Evolutionary conservation across 2,888 invertebrate genomes (phyloP), one percentile per base, ranked within the genome.

Genomic region (Candidula unifasciata): DNA sequence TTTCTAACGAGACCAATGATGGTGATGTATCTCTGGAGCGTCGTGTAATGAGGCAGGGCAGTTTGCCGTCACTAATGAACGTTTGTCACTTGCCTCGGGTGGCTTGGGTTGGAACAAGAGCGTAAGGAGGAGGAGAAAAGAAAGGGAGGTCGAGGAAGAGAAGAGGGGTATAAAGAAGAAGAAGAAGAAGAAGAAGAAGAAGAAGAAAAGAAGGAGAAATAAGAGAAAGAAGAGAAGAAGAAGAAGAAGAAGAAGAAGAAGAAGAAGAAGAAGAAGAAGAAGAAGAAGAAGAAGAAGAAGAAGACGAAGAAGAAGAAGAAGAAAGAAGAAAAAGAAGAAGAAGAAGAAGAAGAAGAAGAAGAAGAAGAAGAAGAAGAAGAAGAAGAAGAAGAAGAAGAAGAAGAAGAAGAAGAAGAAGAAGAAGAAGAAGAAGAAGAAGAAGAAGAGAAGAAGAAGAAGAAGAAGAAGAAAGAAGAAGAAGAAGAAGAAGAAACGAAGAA

Each of bases 1-100:
- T n/a, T 13, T 44, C 13, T 73, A n/a, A 73, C 27, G 27, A 73
- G 73, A 44, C 73, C 37, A 73, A 44, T 73, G 52, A n/a, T 44
- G 73, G 13, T 44, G 44, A 6, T 44, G 44, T 73, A 44, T 73
- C 44, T 13, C 6, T 13, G 44, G 44, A 16, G 44, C 1, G 3
- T 16, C 10, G 10, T n/a, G 44, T 73, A 73, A 73, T 73, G 44
- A 16, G 71, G 24, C 52, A 10, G n/a, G 44, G 44, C 3, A 35
- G 13, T 73, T n/a, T 6, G 8, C 1, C 44, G 73, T 73, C 10
- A 73, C 37, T 73, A 73, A 73, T 57, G 27, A 33, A 30, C 54
- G 3, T 76, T 30, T 57, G 57, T 54, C 54, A 57, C n/a, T 24
- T 24, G 3, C 37, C 37, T 37, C 0, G 37, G 16, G 35, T 64